A percentile compares a stretch with the other conserved stretches of the same genome.
Evolutionary conservation across 2,797 vertebrate genomes (phyloP).

Genomic region (Melanotaenia nigrans): DNA sequence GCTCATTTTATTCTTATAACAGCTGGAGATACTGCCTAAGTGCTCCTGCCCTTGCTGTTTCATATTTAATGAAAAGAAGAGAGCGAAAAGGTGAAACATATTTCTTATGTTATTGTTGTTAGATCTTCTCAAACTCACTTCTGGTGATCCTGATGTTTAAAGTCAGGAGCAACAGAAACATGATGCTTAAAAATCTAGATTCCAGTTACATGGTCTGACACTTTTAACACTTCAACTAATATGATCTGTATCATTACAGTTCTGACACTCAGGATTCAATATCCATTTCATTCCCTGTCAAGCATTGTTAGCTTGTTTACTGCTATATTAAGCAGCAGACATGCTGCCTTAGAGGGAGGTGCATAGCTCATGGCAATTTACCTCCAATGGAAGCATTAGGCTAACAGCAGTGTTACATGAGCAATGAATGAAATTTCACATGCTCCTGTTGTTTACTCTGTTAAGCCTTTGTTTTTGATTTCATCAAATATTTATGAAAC

Average conservation of each 20-base stretch:
- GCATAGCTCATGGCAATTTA: conserved; percentile 58
- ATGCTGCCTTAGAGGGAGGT: conserved; percentile 42
- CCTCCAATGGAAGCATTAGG: conserved; percentile 56
- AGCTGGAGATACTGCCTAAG: conserved; percentile 35
- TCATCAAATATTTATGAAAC: conserved; percentile 70
- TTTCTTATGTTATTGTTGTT: conserved; percentile 1
- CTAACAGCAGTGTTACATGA: conserved; percentile 42
- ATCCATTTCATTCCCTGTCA: conserved; percentile 71
- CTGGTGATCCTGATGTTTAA: conserved; percentile 20
- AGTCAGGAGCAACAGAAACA: conserved; percentile 15
- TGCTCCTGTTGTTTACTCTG: conserved; percentile 34
- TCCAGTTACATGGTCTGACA: conserved; percentile 38
- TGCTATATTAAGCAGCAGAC: conserved; percentile 69
- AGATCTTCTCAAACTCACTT: conserved; percentile 14
- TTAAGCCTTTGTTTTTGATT: conserved; percentile 47
- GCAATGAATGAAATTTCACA: conserved; percentile 57
- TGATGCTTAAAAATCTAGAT: conserved; percentile 29
- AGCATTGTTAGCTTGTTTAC: conserved; percentile 77
- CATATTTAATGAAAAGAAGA: conserved; percentile 37
- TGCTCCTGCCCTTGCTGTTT: conserved; percentile 29
- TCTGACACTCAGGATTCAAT: conserved; percentile 62
- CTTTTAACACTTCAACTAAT: conserved; percentile 60
- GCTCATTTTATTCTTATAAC: conserved; percentile 33
- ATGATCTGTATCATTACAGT: conserved; percentile 65
- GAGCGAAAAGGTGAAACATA: conserved; percentile 33